phyloP scores from a whole-genome alignment of 2,797 vertebrate species.

The Threskiornis aethiopicus region DNA sequence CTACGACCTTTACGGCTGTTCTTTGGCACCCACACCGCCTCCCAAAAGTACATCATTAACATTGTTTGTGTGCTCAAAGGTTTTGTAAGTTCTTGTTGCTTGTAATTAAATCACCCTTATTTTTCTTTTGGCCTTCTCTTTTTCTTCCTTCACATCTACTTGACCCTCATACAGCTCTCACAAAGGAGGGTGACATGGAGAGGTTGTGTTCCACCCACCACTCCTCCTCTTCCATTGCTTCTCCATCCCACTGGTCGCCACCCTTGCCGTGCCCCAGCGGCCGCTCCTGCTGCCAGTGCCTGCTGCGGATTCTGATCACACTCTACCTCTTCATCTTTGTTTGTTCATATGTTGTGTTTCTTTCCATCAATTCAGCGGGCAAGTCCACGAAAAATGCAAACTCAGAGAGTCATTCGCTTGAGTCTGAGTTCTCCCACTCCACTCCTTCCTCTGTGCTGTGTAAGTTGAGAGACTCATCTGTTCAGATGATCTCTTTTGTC shows the following conservation, averaged over 20 bases:
- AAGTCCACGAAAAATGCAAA: slow-evolving; percentile 64
- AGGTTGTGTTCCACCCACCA: slow-evolving; percentile 61
- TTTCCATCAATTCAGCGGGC: slow-evolving; percentile 74
- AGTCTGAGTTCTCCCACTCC: slow-evolving; percentile 63
- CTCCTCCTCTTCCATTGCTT: slow-evolving; percentile 65
- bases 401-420: slow-evolving; percentile 66
- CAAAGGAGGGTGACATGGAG: slow-evolving; percentile 69
- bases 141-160: slow-evolving; percentile 58
- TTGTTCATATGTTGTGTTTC: slow-evolving; percentile 78
- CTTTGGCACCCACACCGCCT: background rate
- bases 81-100: slow-evolving; percentile 31
- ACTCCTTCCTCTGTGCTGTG: slow-evolving; percentile 71
- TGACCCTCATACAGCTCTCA: slow-evolving; percentile 66
- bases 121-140: slow-evolving; percentile 72
- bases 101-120: slow-evolving; percentile 63
- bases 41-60: slow-evolving; percentile 16
- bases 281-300: slow-evolving; percentile 75
- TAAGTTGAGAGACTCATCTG: slow-evolving; percentile 69
- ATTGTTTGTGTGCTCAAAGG: slow-evolving; percentile 42
- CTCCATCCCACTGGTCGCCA: slow-evolving; percentile 74
- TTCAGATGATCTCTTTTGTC: background rate
- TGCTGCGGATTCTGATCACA: slow-evolving; percentile 75
- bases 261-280: slow-evolving; percentile 72
- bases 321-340: slow-evolving; percentile 80
- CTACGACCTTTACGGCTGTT: background rate